Percentiles rank a stretch among this genome's conserved stretches.
Conservation (phyloP, 2,888 invertebrate species). For the Drosophila demipolita region DNA sequence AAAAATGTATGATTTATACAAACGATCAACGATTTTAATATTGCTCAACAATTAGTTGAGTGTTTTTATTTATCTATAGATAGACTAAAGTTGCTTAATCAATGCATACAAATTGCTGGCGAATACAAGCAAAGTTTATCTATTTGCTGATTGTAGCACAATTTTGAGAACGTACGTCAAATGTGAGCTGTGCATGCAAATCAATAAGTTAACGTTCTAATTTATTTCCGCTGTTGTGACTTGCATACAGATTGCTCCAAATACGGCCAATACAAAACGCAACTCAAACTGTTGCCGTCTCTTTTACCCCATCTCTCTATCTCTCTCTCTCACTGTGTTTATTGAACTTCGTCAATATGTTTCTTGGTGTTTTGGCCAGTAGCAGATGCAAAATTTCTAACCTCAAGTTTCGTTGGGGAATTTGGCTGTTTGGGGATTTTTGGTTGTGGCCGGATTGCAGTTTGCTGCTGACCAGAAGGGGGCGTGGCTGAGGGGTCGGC, state of each 20-base stretch:
- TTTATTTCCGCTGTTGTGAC: slow-evolving; percentile 56
- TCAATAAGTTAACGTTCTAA: slow-evolving; percentile 64
- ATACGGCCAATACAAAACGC: slow-evolving; percentile 42
- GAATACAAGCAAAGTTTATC: neutral
- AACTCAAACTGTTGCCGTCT: neutral
- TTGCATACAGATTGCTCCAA: slow-evolving; percentile 58
- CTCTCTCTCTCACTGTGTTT: neutral
- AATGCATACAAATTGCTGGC: slow-evolving; percentile 6
- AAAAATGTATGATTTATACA: neutral
- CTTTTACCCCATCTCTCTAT: neutral
- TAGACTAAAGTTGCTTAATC: neutral
- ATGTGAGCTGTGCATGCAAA: slow-evolving; percentile 48
- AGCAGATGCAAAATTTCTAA: slow-evolving; percentile 35
- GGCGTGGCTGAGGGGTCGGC: neutral
- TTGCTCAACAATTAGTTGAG: neutral
- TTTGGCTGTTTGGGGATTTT: slow-evolving; percentile 19
- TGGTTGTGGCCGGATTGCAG: slow-evolving; percentile 43
- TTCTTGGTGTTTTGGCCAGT: slow-evolving; percentile 10
- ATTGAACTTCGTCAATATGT: slow-evolving; percentile 22
- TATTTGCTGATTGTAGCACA: slow-evolving; percentile 5
- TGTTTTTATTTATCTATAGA: neutral
- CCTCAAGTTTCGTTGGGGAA: slow-evolving; percentile 38
- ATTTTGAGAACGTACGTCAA: slow-evolving; percentile 25
- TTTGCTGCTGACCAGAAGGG: slow-evolving; percentile 12
- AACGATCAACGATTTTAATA: neutral